A percentile compares a stretch with the other conserved stretches of the same genome.
These are phyloP conservation scores for Ambastaia sidthimunki DNA, from an alignment of 2,797 vertebrate species.

Conservation along the genomic window DNA sequence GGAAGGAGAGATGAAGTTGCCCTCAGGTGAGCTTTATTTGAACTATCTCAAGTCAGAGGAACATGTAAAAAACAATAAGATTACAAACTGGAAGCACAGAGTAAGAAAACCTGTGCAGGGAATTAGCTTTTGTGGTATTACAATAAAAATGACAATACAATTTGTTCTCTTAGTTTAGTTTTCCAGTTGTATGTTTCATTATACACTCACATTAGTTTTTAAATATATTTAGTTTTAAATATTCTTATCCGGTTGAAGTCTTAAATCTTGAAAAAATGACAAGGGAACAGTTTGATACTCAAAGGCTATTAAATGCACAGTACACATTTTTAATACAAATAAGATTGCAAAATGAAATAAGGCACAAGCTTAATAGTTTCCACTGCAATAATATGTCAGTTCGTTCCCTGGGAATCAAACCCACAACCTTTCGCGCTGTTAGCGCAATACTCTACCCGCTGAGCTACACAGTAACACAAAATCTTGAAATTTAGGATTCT, in stretches of 20 bases:
- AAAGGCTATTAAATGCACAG: background rate
- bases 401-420: background rate
- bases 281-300: no score
- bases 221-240: no score
- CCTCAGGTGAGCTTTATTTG: background rate
- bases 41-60: background rate
- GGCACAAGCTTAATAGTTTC: background rate
- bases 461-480: no score
- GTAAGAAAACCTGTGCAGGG: background rate
- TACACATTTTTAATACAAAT: background rate
- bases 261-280: no score
- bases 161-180: no score
- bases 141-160: no score
- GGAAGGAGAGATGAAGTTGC: constrained; percentile 1
- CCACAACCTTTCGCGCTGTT: no score
- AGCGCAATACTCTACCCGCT: no score
- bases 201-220: no score
- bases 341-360: background rate
- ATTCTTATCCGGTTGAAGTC: no score
- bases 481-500: background rate
- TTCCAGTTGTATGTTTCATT: no score
- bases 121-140: background rate
- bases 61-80: background rate
- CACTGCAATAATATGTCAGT: background rate
- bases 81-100: background rate